Conservation (phyloP, 2,888 invertebrate species). For the Drosophila kambysellisi region DNA sequence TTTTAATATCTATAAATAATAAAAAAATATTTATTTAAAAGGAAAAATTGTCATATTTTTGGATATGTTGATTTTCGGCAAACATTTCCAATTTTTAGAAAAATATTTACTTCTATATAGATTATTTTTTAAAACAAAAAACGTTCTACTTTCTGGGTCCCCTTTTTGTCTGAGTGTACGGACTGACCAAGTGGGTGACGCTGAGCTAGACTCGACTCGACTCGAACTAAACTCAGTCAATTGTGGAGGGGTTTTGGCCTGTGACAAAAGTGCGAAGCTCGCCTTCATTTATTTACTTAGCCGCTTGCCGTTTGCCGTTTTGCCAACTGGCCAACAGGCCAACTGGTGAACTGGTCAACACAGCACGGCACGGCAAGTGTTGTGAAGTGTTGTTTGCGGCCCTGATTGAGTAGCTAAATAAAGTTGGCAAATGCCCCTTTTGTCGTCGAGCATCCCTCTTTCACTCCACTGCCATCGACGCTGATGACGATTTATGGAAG, state of each 20-base stretch:
- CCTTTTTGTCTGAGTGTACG: background rate
- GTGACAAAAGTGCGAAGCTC: conserved; percentile 72
- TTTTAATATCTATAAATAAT: no score
- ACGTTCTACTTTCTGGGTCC: background rate
- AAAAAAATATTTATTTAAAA: no score
- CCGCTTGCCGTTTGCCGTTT: conserved; percentile 47
- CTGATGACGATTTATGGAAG: conserved; percentile 56
- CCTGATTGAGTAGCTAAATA: conserved; percentile 79
- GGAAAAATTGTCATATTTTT: background rate
- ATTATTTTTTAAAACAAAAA: background rate
- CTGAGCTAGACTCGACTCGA: conserved; percentile 30
- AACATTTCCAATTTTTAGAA: background rate
- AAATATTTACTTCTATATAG: background rate
- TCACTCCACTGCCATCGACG: background rate
- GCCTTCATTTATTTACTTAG: conserved; percentile 72
- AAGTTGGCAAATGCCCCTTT: conserved; percentile 55
- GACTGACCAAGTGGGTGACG: conserved; percentile 75
- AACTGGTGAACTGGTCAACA: conserved; percentile 47
- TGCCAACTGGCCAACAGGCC: conserved; percentile 55
- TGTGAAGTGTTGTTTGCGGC: conserved; percentile 73
- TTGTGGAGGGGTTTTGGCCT: conserved; percentile 14
- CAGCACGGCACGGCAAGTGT: conserved; percentile 45
- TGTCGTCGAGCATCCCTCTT: conserved; percentile 8
- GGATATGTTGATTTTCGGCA: background rate
- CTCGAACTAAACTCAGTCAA: conserved; percentile 6